Evolutionary conservation across 2,113 vertebrate species (phyloP).

Genomic region (Mustelus asterias): DNA sequence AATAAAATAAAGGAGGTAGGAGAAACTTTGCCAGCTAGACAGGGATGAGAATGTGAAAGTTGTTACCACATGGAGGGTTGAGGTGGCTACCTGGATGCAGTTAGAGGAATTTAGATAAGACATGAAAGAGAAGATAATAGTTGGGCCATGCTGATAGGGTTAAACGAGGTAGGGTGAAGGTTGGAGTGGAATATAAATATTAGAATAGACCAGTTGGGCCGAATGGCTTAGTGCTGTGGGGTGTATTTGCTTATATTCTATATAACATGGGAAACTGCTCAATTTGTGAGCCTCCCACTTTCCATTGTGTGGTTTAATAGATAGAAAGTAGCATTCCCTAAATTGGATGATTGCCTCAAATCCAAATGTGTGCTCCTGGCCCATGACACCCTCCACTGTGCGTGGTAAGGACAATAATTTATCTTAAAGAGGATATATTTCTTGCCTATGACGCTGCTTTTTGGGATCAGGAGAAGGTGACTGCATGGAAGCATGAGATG

Average conservation of each 20-base stretch:
- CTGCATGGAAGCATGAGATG: neutral
- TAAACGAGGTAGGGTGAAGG: neutral
- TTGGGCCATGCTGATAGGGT: neutral
- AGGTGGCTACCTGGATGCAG: neutral
- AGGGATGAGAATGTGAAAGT: neutral
- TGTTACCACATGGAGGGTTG: neutral
- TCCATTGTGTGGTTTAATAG: neutral
- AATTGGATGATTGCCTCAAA: neutral
- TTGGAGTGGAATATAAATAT: neutral
- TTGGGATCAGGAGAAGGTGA: neutral
- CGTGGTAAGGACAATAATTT: neutral
- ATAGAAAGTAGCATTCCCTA: neutral
- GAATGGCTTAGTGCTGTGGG: neutral
- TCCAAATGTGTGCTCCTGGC: neutral
- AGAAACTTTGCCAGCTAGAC: neutral
- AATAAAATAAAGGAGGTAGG: neutral
- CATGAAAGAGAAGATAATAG: neutral
- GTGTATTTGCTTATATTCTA: neutral
- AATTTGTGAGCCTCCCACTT: neutral
- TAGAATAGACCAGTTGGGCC: neutral
- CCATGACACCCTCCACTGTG: too few species aligned
- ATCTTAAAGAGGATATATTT: neutral
- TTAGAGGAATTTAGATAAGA: neutral
- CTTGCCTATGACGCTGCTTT: neutral
- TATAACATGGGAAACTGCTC: neutral